Evolutionary conservation across 2,113 vertebrate genomes (phyloP), one percentile per base, ranked within the genome.

Genomic region (Clarias batrachus): DNA sequence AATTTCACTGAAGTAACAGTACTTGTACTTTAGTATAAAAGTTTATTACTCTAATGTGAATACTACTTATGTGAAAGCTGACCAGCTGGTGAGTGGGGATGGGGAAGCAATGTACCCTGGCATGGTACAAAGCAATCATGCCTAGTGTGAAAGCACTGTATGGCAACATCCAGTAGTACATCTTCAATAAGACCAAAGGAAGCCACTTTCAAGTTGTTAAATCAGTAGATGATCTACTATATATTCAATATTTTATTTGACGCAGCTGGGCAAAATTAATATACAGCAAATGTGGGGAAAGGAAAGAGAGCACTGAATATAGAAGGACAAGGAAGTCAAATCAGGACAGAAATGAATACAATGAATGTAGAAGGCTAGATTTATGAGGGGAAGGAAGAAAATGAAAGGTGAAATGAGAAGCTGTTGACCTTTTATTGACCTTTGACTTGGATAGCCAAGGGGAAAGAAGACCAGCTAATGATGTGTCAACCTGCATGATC

Each of bases 351-450:
- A 48, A 82, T 82, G 33, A 82, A 82, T 65, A 48, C 62, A 82
- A 82, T 66, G 81, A 27, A 19, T 65, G 48, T 12, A 12, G 59
- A 82, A 66, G 16, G 13, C 33, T 65, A 48, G 80, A 41, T 65
- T 17, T 82, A 82, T 82, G 37, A 65, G 80, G 19, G 37, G 37
- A 82, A 10, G 23, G 21, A 82, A 82, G 62, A 62, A 82, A 82
- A 52, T 66, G 41, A 82, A 82, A 66, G 81, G 81, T 82, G 63
- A 82, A 82, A 66, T 82, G 81, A 66, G 37, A 54, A 66, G 60
- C 81, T 82, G 25, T 82, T 82, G 81, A 66, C 62, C 81, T 82
- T 81, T 82, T 66, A 82, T 82, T 65, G 63, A 82, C 81, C 81
- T 82, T 82, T 66, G 81, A 54, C 81, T 66, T 52, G 81, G 23